Evolutionary conservation across 2,113 vertebrate genomes (phyloP).

Genomic region (Poicephalus meyeri): DNA sequence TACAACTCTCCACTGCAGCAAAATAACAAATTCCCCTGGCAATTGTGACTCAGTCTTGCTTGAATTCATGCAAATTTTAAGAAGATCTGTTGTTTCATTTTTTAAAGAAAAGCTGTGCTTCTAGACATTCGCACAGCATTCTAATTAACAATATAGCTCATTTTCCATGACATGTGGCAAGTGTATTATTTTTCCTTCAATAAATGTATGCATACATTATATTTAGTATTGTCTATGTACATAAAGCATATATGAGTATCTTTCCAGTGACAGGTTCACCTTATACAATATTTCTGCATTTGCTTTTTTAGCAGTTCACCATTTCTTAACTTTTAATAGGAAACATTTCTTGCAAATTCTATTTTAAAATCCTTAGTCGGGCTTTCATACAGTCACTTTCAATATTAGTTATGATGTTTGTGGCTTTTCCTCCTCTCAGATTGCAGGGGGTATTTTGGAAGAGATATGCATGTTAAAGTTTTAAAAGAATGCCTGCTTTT

Average conservation of each 20-base stretch:
- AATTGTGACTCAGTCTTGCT: background rate
- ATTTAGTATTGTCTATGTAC: background rate
- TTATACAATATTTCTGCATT: background rate
- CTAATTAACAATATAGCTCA: background rate
- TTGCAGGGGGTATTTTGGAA: background rate
- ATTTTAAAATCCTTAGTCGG: background rate
- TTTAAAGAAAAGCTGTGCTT: background rate
- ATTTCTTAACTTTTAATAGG: background rate
- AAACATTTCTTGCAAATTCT: background rate
- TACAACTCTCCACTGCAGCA: background rate
- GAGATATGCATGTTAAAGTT: background rate
- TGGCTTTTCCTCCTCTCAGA: fast-evolving
- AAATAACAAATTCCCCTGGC: background rate
- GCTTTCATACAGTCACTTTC: background rate
- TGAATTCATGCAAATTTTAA: background rate
- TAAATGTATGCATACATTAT: background rate
- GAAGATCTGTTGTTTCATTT: background rate
- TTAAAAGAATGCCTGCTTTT: background rate
- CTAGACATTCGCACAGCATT: background rate
- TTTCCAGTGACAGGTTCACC: background rate
- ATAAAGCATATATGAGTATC: background rate
- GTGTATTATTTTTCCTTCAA: background rate
- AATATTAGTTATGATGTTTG: background rate
- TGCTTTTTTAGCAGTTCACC: background rate
- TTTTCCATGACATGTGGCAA: background rate